Base-by-base conservation (phyloP, 2,113 vertebrate genomes). In the Hemicordylus capensis region DNA sequence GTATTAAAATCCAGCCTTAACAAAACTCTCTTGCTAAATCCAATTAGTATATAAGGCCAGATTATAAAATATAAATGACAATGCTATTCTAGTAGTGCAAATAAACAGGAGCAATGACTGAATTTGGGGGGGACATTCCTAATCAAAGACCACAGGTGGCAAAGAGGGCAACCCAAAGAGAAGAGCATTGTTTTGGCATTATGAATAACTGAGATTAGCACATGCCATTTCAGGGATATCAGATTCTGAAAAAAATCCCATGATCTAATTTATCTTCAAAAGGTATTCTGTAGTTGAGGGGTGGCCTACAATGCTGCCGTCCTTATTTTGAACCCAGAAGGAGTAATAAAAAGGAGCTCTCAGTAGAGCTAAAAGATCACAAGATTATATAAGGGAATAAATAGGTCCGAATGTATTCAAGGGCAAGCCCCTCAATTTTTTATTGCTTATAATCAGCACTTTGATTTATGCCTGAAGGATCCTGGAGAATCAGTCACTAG, bases 31-130 rank as follows among this genome's bases (percentile, higher is more conserved):
- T 78, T 44, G 75, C 51, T 75, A 83, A 83, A n/a, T 10, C 48
- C 48, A 51, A 88, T 56, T 12, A 51, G 37, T 82, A 56, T 22
- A 69, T 34, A 81, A 48, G 87, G 72, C 37, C 3, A 72, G 6
- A 79, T 70, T 76, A 87, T 86, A 69, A 72, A 80, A 8, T 46
- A 76, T 12, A 12, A 86, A 58, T 67, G 31, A 44, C 20, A 12
- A 22, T 15, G 46, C 46, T 42, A 89, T 85, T 6, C 20, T 48
- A 81, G 44, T 15, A 20, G 26, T 24, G 14, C 6, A 77, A 73
- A 17, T 34, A 74, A 87, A 86, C 22, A 70, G 86, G 42, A 66
- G 19, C 0, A 3, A 42, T 75, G 28, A 80, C 42, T 9, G n/a
- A 75, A 6, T 20, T 51, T 4, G 39, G 59, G 82, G 17, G 63